These are phyloP conservation scores for Aphelenchoides fujianensis DNA, from an alignment of 1,140 invertebrate species.

Conservation along the genomic window DNA sequence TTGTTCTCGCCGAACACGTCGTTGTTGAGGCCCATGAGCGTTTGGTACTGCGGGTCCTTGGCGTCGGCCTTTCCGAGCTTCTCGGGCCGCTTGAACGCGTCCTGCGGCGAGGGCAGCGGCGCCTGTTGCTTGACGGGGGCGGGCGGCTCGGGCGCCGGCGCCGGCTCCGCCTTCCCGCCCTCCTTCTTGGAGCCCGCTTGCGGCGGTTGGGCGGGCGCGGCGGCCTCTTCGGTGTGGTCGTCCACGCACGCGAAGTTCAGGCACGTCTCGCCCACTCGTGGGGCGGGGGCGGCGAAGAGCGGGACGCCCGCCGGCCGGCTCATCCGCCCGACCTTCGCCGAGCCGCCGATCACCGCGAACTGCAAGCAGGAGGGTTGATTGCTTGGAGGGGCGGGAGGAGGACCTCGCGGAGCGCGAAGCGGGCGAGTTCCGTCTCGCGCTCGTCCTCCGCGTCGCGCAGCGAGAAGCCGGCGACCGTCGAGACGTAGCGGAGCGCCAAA, in stretches of 20 bases:
- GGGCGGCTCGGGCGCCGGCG: neutral
- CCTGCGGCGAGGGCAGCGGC: neutral
- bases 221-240: neutral
- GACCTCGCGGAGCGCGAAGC: constrained; percentile 12
- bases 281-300: neutral
- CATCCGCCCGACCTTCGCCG: neutral
- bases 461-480: constrained; percentile 11
- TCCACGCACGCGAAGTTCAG: constrained; percentile 7
- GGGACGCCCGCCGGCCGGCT: neutral
- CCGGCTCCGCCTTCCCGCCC: neutral
- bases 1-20: neutral
- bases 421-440: constrained; percentile 9
- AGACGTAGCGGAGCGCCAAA: constrained; percentile 9
- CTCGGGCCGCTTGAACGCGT: neutral
- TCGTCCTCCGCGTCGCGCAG: constrained; percentile 19
- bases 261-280: neutral
- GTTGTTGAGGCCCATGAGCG: constrained; percentile 4
- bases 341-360: neutral
- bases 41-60: constrained; percentile 1
- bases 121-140: neutral
- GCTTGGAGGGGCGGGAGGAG: neutral
- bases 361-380: neutral
- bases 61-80: constrained; percentile 8
- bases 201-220: neutral
- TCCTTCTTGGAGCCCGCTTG: neutral